A percentile compares a stretch with the other conserved stretches of the same genome.
phyloP scores from a whole-genome alignment of 2,113 vertebrate genomes.

The Sclerurus mexicanus region DNA sequence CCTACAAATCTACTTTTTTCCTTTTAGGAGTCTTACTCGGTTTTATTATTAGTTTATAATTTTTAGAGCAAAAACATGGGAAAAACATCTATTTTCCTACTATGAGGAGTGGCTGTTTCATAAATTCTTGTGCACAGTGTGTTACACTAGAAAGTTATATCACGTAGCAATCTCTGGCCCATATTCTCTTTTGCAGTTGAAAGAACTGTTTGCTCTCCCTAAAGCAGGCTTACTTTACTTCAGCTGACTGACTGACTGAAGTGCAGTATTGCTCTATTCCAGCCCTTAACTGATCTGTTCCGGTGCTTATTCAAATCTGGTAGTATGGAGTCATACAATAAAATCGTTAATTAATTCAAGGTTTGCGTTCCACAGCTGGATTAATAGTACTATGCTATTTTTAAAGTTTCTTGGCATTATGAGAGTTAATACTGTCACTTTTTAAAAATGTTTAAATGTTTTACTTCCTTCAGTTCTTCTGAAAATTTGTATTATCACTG shows the following conservation, averaged over 20 bases:
- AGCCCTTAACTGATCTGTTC: neutral
- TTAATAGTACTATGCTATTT: neutral
- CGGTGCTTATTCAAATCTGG: neutral
- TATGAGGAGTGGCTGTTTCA: neutral
- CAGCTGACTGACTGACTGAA: neutral
- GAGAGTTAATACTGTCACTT: neutral
- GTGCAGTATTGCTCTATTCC: neutral
- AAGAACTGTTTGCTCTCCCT: neutral
- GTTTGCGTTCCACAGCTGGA: neutral
- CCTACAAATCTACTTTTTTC: neutral
- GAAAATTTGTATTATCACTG: neutral
- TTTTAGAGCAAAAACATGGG: neutral
- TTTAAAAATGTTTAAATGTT: neutral
- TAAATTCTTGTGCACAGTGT: neutral
- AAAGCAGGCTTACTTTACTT: neutral
- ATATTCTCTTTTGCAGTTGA: neutral
- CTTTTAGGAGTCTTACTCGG: neutral
- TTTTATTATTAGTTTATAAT: neutral
- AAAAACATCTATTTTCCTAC: neutral
- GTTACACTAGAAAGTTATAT: neutral
- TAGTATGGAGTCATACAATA: neutral
- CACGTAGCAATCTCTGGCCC: neutral
- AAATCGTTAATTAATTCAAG: neutral
- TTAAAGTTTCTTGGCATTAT: neutral
- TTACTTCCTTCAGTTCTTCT: neutral